Evolutionary conservation across 2,888 invertebrate genomes (phyloP).

Genomic region (Xylota segnis): DNA sequence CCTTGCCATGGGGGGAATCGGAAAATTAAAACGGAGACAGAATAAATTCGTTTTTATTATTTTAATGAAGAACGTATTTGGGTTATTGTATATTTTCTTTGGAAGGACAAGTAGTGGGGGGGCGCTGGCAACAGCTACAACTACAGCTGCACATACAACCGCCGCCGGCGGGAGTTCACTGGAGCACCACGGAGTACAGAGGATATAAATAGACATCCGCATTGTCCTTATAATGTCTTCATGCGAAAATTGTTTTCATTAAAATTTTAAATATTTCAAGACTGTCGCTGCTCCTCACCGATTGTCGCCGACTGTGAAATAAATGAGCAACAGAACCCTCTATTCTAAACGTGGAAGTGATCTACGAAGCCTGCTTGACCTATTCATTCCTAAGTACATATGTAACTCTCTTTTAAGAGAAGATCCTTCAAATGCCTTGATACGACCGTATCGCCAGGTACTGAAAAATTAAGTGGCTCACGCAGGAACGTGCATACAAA

Average conservation of each 20-base stretch:
- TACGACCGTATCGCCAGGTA: no score
- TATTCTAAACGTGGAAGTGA: background rate
- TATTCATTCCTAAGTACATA: no score
- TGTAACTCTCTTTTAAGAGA: no score
- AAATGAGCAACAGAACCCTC: background rate
- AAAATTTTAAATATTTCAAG: constrained; percentile 2
- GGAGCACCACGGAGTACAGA: background rate
- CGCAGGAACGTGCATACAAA: no score
- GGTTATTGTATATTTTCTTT: constrained; percentile 35
- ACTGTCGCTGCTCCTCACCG: background rate
- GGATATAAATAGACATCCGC: constrained; percentile 14
- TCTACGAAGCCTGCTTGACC: no score
- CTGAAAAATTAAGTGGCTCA: no score
- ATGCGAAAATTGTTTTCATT: constrained; percentile 15
- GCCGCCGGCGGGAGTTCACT: background rate
- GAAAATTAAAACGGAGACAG: constrained; percentile 61
- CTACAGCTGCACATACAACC: constrained; percentile 17
- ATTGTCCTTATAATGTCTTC: constrained; percentile 11
- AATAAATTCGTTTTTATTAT: constrained; percentile 66
- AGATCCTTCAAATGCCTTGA: no score
- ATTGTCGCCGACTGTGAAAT: background rate
- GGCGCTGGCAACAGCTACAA: background rate
- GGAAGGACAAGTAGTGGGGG: background rate
- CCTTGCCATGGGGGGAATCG: constrained; percentile 15
- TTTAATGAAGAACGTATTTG: constrained; percentile 63